Conservation (phyloP, 2,113 vertebrate species). For the Psammodynastes pulverulentus region DNA sequence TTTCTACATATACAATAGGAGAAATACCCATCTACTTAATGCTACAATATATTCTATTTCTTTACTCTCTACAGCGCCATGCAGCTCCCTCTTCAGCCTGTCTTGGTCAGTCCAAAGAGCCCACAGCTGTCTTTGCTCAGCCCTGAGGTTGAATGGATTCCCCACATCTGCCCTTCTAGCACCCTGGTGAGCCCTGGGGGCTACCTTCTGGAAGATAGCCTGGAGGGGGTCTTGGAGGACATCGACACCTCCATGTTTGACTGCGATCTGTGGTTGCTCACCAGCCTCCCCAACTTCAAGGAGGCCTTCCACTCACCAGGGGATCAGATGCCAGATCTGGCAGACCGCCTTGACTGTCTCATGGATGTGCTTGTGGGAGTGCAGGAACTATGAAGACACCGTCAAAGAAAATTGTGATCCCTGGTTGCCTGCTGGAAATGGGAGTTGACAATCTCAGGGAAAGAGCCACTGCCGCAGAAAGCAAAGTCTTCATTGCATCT, state of each 20-base stretch:
- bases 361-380: constrained; percentile 65
- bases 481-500: no score
- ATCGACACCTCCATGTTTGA: constrained; percentile 74
- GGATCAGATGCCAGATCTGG: constrained; percentile 40
- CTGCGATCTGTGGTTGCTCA: constrained; percentile 54
- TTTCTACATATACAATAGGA: no score
- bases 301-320: constrained; percentile 29
- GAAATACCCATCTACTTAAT: no score
- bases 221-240: constrained; percentile 68
- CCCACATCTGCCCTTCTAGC: constrained; percentile 19
- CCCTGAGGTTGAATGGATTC: not conserved
- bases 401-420: fast-evolving
- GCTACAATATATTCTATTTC: no score
- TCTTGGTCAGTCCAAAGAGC: constrained; percentile 31
- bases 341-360: constrained; percentile 60
- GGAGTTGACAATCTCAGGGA: not conserved
- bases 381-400: constrained; percentile 42
- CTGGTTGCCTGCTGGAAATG: not conserved
- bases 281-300: constrained; percentile 47
- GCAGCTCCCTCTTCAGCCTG: constrained; percentile 66
- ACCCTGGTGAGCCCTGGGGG: constrained; percentile 53
- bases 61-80: no score
- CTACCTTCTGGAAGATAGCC: constrained; percentile 62
- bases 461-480: no score
- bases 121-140: constrained; percentile 11